Conservation (phyloP, 2,113 vertebrate genomes). For the Taxidea taxus region DNA sequence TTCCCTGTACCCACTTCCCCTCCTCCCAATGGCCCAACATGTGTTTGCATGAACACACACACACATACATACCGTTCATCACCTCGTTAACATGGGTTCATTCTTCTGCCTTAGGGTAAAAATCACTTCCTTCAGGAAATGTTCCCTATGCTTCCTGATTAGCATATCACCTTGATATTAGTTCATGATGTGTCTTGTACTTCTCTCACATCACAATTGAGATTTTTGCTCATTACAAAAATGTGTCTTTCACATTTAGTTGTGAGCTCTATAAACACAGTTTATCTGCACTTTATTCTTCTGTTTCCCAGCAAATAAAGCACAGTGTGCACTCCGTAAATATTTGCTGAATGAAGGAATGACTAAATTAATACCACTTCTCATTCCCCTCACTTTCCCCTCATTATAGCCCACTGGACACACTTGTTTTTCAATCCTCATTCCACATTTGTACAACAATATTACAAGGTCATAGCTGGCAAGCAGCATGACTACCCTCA, state of each 20-base stretch:
- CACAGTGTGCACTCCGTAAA: neutral
- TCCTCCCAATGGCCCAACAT: neutral
- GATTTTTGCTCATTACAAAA: neutral
- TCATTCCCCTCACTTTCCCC: neutral
- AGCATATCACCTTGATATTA: neutral
- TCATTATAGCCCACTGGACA: neutral
- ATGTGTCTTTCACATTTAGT: neutral
- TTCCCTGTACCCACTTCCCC: neutral
- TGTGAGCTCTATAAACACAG: neutral
- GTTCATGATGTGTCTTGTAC: neutral
- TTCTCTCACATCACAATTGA: neutral
- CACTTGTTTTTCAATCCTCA: neutral
- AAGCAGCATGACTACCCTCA: neutral
- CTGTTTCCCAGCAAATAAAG: neutral
- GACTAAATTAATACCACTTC: neutral
- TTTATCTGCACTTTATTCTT: neutral
- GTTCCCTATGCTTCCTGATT: neutral
- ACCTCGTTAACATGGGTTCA: neutral
- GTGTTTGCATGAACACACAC: neutral
- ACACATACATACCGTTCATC: no score
- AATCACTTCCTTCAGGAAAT: neutral
- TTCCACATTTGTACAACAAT: neutral
- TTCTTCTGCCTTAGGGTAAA: constrained; percentile 12
- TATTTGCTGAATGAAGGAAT: neutral
- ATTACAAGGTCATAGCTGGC: neutral